phyloP scores from a whole-genome alignment of 23 tunicate species.

The Trididemnum clinides region DNA sequence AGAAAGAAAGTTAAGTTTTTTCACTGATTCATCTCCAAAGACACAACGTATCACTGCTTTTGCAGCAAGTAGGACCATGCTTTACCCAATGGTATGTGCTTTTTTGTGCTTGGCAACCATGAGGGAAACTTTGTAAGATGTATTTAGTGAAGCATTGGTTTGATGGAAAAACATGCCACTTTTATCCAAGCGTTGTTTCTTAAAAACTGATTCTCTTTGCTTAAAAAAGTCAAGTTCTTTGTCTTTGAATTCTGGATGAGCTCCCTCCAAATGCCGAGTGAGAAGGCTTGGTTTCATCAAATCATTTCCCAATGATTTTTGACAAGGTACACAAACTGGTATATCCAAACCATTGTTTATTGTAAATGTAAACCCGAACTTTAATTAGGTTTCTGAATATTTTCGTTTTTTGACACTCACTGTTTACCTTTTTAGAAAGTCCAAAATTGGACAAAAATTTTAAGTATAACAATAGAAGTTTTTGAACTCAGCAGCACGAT shows the following conservation, averaged over 20 bases:
- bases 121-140: not conserved
- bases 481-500: constrained; percentile 9
- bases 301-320: constrained; percentile 13
- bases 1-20: constrained; percentile 1
- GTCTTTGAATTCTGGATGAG: constrained; percentile 21
- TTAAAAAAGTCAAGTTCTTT: not conserved
- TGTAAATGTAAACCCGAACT: constrained; percentile 1
- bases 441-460: constrained; percentile 9
- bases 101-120: constrained; percentile 14
- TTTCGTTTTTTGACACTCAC: constrained; percentile 14
- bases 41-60: constrained; percentile 12
- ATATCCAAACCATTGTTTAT: constrained; percentile 13
- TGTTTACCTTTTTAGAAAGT: constrained; percentile 11
- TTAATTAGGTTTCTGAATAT: constrained; percentile 7
- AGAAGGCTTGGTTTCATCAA: constrained; percentile 17
- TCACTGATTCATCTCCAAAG: constrained; percentile 22
- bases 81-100: constrained; percentile 11
- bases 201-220: constrained; percentile 15
- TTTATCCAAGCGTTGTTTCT: constrained; percentile 15
- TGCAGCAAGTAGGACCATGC: constrained; percentile 4
- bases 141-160: constrained; percentile 10
- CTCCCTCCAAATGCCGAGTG: constrained; percentile 15
- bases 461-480: constrained; percentile 13
- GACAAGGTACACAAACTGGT: constrained; percentile 7
- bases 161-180: constrained; percentile 3